A percentile compares a stretch with the other conserved stretches of the same genome.
phyloP scores from a whole-genome alignment of 2,888 invertebrate genomes.

The Drosophila formosana region DNA sequence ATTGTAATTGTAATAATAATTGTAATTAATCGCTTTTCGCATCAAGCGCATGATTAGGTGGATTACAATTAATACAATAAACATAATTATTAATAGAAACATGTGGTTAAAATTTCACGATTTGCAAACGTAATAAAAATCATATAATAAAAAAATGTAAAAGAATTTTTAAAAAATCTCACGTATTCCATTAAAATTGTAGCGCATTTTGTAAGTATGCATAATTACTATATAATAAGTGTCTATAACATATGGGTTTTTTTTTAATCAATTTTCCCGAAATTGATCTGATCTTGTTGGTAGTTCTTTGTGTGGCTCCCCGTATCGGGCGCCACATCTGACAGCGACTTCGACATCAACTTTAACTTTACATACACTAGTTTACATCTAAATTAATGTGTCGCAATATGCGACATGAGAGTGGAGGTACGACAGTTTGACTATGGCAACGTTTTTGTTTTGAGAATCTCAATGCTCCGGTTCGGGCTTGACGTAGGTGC shows the following conservation, averaged over 20 bases:
- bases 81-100: constrained; percentile 56
- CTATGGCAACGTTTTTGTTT: constrained; percentile 57
- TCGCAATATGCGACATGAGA: constrained; percentile 63
- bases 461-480: constrained; percentile 60
- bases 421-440: constrained; percentile 55
- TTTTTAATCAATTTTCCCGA: constrained; percentile 30
- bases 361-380: constrained; percentile 45
- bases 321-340: constrained; percentile 28
- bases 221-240: constrained; percentile 43
- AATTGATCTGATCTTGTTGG: constrained; percentile 23
- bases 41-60: constrained; percentile 15
- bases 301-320: constrained; percentile 33
- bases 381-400: constrained; percentile 40
- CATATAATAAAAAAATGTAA: constrained; percentile 23
- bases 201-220: constrained; percentile 39
- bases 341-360: constrained; percentile 60
- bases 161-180: constrained; percentile 23
- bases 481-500: constrained; percentile 64
- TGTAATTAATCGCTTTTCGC: constrained; percentile 29
- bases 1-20: constrained; percentile 22
- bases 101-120: constrained; percentile 48
- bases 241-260: constrained; percentile 34
- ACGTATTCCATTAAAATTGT: constrained; percentile 6
- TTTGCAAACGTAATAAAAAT: constrained; percentile 62
- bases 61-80: constrained; percentile 59